Evolutionary conservation across 2,797 vertebrate genomes (phyloP).

Genomic region (Characodon lateralis): DNA sequence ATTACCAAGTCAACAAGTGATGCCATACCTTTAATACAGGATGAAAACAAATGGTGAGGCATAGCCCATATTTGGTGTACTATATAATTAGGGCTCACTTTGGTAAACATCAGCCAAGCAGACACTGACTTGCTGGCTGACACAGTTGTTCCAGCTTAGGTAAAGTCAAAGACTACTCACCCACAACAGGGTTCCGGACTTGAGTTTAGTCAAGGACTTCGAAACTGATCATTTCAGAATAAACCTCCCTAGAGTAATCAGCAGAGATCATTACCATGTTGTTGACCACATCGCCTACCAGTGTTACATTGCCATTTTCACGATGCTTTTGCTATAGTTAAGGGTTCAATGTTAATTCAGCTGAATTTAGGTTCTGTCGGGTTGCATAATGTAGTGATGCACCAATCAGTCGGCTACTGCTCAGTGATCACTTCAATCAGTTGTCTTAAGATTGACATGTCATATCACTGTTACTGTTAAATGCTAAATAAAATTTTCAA

Average conservation of each 20-base stretch:
- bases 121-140: neutral
- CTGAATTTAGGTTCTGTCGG: neutral
- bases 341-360: neutral
- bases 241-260: neutral
- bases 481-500: neutral
- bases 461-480: neutral
- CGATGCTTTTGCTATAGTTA: neutral
- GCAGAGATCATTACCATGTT: neutral
- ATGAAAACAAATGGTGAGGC: too few species aligned
- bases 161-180: neutral
- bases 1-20: too few species aligned
- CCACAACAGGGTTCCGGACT: neutral
- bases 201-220: neutral
- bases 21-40: too few species aligned
- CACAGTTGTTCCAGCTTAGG: neutral
- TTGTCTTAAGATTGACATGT: too few species aligned
- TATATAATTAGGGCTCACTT: too few species aligned
- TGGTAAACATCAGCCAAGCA: neutral
- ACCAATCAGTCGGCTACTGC: neutral
- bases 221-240: too few species aligned
- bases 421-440: neutral
- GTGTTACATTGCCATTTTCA: neutral
- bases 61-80: too few species aligned
- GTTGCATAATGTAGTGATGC: neutral
- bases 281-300: neutral